These are phyloP conservation scores for Cheilosia grossa DNA, from an alignment of 2,888 invertebrate species.

Conservation along the genomic window DNA sequence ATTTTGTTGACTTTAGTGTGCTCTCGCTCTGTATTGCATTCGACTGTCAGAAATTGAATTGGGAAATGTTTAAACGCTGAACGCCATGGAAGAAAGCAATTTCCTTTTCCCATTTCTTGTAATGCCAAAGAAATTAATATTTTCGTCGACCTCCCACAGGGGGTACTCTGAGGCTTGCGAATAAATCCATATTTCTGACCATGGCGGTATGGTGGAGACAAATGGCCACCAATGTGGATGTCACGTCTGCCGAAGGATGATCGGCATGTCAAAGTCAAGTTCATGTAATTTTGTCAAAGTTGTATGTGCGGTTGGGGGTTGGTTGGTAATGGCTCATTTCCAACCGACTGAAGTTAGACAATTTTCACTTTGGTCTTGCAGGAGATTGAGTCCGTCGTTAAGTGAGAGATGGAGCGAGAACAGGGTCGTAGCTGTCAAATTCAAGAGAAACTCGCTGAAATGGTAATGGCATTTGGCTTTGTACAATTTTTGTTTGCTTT, in stretches of 20 bases:
- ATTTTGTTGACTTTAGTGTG: slow-evolving; percentile 35
- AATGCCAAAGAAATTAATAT: slow-evolving; percentile 50
- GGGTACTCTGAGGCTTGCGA: too few species aligned
- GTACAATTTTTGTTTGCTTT: slow-evolving; percentile 59
- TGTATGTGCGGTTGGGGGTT: slow-evolving; percentile 9
- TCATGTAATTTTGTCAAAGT: slow-evolving; percentile 64
- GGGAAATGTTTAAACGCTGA: slow-evolving; percentile 37
- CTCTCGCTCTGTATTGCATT: slow-evolving; percentile 17
- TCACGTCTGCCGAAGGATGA: slow-evolving; percentile 13
- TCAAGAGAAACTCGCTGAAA: slow-evolving; percentile 60
- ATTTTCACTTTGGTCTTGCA: slow-evolving; percentile 52
- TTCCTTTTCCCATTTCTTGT: slow-evolving; percentile 15
- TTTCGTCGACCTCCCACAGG: slow-evolving; percentile 10
- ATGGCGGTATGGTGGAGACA: slow-evolving; percentile 8
- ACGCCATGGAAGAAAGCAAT: background rate
- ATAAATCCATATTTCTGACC: slow-evolving; percentile 25
- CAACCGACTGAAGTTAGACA: slow-evolving; percentile 50
- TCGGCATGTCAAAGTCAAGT: slow-evolving; percentile 61
- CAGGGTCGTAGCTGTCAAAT: slow-evolving; percentile 27
- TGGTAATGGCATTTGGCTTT: slow-evolving; percentile 62
- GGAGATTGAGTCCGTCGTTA: background rate
- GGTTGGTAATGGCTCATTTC: slow-evolving; percentile 54
- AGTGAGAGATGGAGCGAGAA: slow-evolving; percentile 3
- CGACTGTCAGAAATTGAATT: slow-evolving; percentile 54
- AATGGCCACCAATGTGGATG: slow-evolving; percentile 10